phyloP scores from a whole-genome alignment of 1,140 invertebrate species.

The Pseudomyrmex cubaensis region DNA sequence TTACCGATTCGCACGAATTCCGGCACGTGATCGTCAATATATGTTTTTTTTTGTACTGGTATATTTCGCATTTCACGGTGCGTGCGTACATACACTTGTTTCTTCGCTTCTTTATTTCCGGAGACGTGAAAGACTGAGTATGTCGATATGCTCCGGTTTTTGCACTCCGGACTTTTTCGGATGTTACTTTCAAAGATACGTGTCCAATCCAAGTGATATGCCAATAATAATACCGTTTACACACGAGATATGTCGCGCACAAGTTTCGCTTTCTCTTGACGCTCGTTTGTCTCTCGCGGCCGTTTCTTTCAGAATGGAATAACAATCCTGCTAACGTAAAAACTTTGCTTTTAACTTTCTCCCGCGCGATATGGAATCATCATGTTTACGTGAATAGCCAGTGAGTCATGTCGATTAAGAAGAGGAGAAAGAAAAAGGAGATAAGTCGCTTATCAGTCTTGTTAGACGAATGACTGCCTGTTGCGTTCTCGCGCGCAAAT shows the following conservation, averaged over 20 bases:
- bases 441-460: background rate
- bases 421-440: background rate
- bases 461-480: background rate
- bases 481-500: background rate
- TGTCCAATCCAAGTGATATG: slow-evolving; percentile 21
- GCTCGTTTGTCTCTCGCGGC: background rate
- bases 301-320: no score
- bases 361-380: background rate
- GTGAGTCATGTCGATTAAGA: background rate
- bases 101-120: background rate
- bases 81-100: background rate
- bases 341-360: background rate
- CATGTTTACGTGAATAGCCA: background rate
- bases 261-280: slow-evolving; percentile 5
- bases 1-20: slow-evolving; percentile 15
- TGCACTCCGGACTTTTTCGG: background rate
- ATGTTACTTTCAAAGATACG: slow-evolving; percentile 8
- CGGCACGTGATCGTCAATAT: slow-evolving; percentile 57
- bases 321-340: background rate
- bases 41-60: background rate
- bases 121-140: background rate
- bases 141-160: background rate
- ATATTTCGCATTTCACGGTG: no score
- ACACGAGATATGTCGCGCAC: background rate
- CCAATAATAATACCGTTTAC: slow-evolving; percentile 27